A percentile compares a stretch with the other conserved stretches of the same genome.
Evolutionary conservation across 1,140 invertebrate species (phyloP).

Genomic region (Oedothorax gibbosus): DNA sequence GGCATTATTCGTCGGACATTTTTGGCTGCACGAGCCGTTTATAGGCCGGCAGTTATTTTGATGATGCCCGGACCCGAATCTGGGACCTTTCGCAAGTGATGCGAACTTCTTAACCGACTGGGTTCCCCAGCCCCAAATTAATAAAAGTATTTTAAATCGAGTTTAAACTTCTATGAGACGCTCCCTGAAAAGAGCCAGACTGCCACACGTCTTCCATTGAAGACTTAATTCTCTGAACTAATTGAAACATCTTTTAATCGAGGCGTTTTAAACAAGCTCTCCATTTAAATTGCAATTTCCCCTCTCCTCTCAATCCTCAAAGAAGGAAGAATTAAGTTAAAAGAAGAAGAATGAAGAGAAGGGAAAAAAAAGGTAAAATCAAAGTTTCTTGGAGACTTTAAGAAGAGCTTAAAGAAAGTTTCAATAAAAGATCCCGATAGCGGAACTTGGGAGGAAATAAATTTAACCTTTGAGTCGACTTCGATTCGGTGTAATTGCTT

Average conservation of each 20-base stretch:
- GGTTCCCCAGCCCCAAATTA: too few species aligned
- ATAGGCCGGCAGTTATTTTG: too few species aligned
- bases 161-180: too few species aligned
- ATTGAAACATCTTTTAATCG: constrained; percentile 56
- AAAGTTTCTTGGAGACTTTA: constrained; percentile 22
- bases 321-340: constrained; percentile 6
- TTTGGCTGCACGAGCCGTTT: too few species aligned
- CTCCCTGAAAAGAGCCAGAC: too few species aligned
- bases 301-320: background rate
- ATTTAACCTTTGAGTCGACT: constrained; percentile 57
- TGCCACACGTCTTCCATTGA: too few species aligned
- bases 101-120: too few species aligned
- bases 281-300: constrained; percentile 18
- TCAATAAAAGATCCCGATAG: constrained; percentile 57
- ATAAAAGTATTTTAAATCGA: too few species aligned
- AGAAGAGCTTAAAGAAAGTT: constrained; percentile 59
- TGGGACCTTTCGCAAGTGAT: too few species aligned
- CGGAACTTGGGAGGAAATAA: constrained; percentile 43
- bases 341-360: background rate
- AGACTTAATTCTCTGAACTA: constrained; percentile 21
- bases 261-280: constrained; percentile 51
- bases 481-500: constrained; percentile 60
- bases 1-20: too few species aligned
- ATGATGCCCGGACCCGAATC: too few species aligned
- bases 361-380: background rate